A percentile compares a stretch with the other conserved stretches of the same genome.
phyloP scores from a whole-genome alignment of 1,140 invertebrate genomes.

The Agraylea sexmaculata region DNA sequence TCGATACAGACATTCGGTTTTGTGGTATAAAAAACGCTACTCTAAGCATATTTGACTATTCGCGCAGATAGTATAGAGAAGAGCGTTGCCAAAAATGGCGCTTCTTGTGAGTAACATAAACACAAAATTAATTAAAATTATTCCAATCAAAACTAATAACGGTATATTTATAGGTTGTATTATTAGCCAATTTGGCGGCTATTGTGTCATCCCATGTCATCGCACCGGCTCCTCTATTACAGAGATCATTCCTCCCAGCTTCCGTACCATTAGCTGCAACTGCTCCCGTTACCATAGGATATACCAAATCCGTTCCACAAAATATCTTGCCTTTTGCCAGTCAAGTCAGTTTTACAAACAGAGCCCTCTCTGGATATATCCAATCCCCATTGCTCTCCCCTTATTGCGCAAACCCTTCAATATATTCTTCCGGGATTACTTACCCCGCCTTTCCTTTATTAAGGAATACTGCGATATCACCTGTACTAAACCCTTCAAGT shows the following conservation, averaged over 20 bases:
- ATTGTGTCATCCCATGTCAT: slow-evolving; percentile 22
- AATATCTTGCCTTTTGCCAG: slow-evolving; percentile 43
- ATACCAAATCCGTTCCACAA: slow-evolving; percentile 38
- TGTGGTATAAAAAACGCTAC: too few species aligned
- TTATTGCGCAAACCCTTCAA: slow-evolving; percentile 3
- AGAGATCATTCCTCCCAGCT: slow-evolving; percentile 19
- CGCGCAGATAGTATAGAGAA: too few species aligned
- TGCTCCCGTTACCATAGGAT: slow-evolving; percentile 29
- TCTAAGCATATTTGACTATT: too few species aligned
- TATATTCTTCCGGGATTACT: slow-evolving; percentile 8
- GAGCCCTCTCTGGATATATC: slow-evolving; percentile 28
- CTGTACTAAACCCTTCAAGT: slow-evolving; percentile 5
- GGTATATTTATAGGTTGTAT: too few species aligned
- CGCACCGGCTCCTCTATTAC: slow-evolving; percentile 11
- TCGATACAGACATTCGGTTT: too few species aligned
- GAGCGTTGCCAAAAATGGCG: too few species aligned
- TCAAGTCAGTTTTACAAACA: slow-evolving; percentile 39
- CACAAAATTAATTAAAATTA: too few species aligned
- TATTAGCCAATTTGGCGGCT: too few species aligned
- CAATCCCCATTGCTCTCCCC: slow-evolving; percentile 18
- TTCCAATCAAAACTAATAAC: too few species aligned
- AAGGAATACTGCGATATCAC: slow-evolving; percentile 4
- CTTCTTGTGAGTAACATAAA: too few species aligned
- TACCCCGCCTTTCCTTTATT: slow-evolving; percentile 9
- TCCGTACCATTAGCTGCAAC: slow-evolving; percentile 29